Conservation (phyloP, 2,797 vertebrate genomes). For the Danio jaintianensis region DNA sequence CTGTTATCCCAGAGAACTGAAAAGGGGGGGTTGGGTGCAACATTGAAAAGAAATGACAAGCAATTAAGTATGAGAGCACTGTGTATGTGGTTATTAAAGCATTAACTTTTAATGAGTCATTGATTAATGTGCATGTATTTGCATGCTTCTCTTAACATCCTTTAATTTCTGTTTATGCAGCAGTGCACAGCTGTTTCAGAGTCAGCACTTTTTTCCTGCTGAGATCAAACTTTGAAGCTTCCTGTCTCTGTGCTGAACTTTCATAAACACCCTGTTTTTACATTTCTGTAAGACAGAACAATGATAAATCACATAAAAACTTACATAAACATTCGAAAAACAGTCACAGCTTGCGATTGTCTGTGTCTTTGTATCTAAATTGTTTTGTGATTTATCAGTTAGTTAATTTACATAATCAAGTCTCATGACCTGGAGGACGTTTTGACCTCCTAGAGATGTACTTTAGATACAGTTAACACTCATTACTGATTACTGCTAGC, state of each 20-base stretch:
- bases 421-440: constrained; percentile 17
- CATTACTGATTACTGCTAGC: neutral
- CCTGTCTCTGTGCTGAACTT: constrained; percentile 30
- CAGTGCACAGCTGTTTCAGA: constrained; percentile 20
- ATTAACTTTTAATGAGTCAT: neutral
- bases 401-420: constrained; percentile 9
- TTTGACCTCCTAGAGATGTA: constrained; percentile 23
- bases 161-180: constrained; percentile 1
- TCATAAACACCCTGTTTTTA: constrained; percentile 13
- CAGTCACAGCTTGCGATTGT: neutral
- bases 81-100: neutral
- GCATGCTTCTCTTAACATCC: neutral
- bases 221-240: constrained; percentile 38
- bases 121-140: neutral
- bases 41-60: neutral
- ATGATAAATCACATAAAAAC: neutral
- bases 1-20: neutral
- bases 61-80: neutral
- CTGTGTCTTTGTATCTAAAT: neutral
- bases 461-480: constrained; percentile 26
- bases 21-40: neutral
- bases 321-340: neutral
- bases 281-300: neutral
- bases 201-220: constrained; percentile 54
- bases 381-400: neutral